Evolutionary conservation across 1,140 invertebrate species (phyloP), one percentile per base, ranked within the genome.

Genomic region (Bombus difficillimus): DNA sequence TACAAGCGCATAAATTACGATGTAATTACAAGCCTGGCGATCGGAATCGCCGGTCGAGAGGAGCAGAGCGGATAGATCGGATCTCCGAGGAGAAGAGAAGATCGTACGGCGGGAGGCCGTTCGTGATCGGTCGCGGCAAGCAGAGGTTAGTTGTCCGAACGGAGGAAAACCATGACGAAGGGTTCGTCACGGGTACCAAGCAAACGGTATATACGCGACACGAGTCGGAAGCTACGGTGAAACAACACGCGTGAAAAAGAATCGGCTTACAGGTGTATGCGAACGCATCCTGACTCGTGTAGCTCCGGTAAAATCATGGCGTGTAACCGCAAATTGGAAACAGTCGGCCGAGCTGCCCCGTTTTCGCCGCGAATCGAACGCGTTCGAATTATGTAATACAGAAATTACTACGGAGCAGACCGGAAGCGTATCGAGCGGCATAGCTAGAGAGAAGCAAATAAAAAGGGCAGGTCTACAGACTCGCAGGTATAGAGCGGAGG

Each of bases 1-100:
- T 94, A 93, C 92, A 93, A 92, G 93, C 93, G 93, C 93, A 94
- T 94, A 94, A 94, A 94, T 94, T 94, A 94, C 93, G 93, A 94
- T 92, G 93, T 94, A 94, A 94, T 94, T 94, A 94, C 93, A 94
- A 93, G 93, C 91, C 85, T 84, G 92, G 89, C 88, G 93, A 94
- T 94, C 93, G 90, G 91, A 92, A 94, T 94, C 91, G 87, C 83
- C 6, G 92, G 86, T 91, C 88, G 91, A 85, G 86, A 91, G 34
- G 68, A 71, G 18, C 88, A 85, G 83, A 86, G 86, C 86, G 87
- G 85, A 92, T 86, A 92, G 92, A 93, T 93, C 92, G 85, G 90
- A 93, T 93, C 92, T 92, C 37, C 66, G 28, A 73, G 83, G 81
- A 72, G 80, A 79, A 57, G 80, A 88, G 74, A 62, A 53, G 76